Base-by-base conservation (phyloP, 2,888 invertebrate genomes). In the Apamea sordens region DNA sequence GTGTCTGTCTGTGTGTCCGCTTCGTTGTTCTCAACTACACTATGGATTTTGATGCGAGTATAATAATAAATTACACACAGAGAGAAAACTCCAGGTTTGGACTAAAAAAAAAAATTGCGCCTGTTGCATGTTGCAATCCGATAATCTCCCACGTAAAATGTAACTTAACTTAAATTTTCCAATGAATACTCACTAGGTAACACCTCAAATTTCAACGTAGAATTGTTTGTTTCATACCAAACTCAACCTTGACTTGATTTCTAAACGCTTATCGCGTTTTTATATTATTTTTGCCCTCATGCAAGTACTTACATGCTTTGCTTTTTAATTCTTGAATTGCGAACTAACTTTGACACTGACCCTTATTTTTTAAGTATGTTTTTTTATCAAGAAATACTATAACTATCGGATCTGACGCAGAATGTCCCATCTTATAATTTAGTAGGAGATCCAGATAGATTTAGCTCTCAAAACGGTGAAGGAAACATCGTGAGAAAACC, bases 221-320 rank as follows among this genome's bases (percentile, higher is more conserved):
- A 47, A 32, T 36, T 71, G 67, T 36, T 71, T 71, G 28, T 28
- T 77, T 84, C 53, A 53, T 61, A 78, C n/a, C 44, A 41, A 79
- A 61, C 18, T 53, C 32, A 69, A 76, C 77, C 88, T 85, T 88
- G 86, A 76, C 74, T 76, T 72, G 50, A 76, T 80, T 80, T 77
- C 65, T 74, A 65, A 82, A 75, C 68, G 47, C 73, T 74, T 75
- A 59, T 56, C 63, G 44, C 47, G 63, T 63, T 75, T 73, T 36
- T 53, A 32, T 36, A 28, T 32, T 61, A 44, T 53, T 28, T 83
- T 77, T 83, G 56, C 56, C 65, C 61, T 65, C 64, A 53, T 67
- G n/a, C 69, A 61, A 15, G 56, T 74, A 78, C 50, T 80, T 65
- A 79, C 32, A 64, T 69, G 73, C 73, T 79, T 83, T 81, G 78